These are phyloP conservation scores for Ochlodes sylvanus DNA, from an alignment of 2,888 invertebrate species.

Conservation along the genomic window DNA sequence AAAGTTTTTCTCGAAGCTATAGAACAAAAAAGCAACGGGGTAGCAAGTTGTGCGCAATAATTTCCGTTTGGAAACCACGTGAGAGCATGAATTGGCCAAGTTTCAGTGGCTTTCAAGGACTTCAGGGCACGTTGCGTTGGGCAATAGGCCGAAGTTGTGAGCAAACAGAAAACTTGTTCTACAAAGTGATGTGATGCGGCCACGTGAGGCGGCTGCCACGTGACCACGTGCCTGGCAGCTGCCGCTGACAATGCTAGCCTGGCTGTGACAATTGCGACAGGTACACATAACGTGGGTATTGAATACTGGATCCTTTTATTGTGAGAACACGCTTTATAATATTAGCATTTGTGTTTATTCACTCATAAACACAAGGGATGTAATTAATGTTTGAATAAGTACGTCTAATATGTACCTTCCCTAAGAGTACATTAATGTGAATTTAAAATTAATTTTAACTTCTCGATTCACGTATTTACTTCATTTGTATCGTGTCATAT, in stretches of 20 bases:
- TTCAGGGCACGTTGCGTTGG: constrained; percentile 67
- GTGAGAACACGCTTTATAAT: too few species aligned
- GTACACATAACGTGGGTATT: not conserved
- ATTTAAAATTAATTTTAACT: too few species aligned
- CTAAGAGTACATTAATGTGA: too few species aligned
- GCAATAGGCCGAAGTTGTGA: constrained; percentile 57
- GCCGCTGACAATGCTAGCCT: constrained; percentile 16
- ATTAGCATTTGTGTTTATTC: too few species aligned
- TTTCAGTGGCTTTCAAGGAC: constrained; percentile 66
- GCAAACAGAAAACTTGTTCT: constrained; percentile 63
- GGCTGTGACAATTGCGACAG: constrained; percentile 13
- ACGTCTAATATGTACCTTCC: too few species aligned
- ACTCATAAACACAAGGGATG: too few species aligned
- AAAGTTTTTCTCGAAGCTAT: constrained; percentile 62
- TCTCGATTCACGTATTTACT: too few species aligned
- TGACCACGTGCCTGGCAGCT: constrained; percentile 55
- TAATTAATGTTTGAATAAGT: too few species aligned
- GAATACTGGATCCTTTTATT: not conserved
- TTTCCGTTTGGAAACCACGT: constrained; percentile 66
- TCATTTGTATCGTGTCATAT: too few species aligned
- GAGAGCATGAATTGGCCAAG: constrained; percentile 59
- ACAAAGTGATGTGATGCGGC: constrained; percentile 40
- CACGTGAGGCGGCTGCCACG: constrained; percentile 53
- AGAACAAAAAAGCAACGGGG: constrained; percentile 53
- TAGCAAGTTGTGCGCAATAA: constrained; percentile 53